Conservation (phyloP, 2,113 vertebrate genomes). For the Cyanoderma ruficeps region DNA sequence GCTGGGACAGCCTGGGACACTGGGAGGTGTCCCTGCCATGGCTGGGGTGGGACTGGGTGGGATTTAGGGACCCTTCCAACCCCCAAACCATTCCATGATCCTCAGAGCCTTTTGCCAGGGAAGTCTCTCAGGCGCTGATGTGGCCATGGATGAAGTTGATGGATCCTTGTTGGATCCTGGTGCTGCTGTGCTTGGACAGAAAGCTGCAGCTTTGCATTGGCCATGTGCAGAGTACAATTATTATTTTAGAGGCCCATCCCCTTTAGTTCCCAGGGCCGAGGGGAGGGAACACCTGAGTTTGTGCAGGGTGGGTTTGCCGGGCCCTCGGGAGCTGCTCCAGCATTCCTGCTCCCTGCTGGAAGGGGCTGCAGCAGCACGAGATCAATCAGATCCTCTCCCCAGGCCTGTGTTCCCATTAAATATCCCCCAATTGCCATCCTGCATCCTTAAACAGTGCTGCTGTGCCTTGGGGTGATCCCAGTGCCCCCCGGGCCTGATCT, state of each 20-base stretch:
- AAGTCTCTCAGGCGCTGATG: neutral
- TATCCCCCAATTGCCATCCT: neutral
- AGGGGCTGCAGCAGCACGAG: neutral
- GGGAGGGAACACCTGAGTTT: neutral
- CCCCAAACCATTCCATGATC: neutral
- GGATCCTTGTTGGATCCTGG: too few relatives aligned
- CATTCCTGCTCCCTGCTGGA: neutral
- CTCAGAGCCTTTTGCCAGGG: neutral
- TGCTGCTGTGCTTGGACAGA: neutral
- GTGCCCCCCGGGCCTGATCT: neutral
- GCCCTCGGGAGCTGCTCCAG: neutral
- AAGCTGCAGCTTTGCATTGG: neutral
- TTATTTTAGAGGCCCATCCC: neutral
- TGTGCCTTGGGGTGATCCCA: neutral
- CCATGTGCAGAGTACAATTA: neutral
- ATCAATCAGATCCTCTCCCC: neutral
- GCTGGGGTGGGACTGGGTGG: accelerated
- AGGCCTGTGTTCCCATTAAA: neutral
- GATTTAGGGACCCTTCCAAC: accelerated
- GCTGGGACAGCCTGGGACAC: too few relatives aligned
- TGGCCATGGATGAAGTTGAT: accelerated
- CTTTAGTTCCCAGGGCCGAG: neutral
- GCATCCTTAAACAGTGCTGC: neutral
- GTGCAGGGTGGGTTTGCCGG: neutral
- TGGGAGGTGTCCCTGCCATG: neutral